Base-by-base conservation (phyloP, 1,140 invertebrate species). In the Pissodes strobi region DNA sequence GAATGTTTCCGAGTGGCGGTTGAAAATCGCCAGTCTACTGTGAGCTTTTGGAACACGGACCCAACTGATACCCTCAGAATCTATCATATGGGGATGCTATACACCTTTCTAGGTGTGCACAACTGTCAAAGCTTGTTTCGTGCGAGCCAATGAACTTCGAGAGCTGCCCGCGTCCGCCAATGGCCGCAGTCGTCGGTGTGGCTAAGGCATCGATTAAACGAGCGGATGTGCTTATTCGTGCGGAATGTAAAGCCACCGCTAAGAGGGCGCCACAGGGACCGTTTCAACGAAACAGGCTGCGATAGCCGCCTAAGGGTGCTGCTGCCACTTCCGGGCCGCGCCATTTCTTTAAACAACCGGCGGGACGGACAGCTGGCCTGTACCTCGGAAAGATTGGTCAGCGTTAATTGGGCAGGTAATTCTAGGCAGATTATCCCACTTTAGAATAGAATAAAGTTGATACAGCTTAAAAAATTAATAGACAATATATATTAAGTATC, bases 61-160 rank as follows among this genome's bases (percentile, higher is more conserved):
- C 21, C 25, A 53, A 65, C 63, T 65, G 63, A 51, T 52, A 45
- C 51, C 63, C 63, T 37, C 10, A 17, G 60, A 67, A 67, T 67
- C 64, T 64, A 62, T 68, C 66, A 66, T 68, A 62, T 63, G 66
- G 67, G 56, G 55, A 52, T 48, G 53, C 62, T 67, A 51, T 67
- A 72, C 72, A 73, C 72, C 72, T 73, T 64, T 66, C 68, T 72
- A 73, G 72, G 72, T 73, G 72, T 73, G 67, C 66, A 70, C 72
- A 64, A 68, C 64, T 70, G 68, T 73, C 72, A 69, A 65, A 66
- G 51, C 56, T 60, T 39, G 51, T 45, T 19, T 18, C 12, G 4
- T 37, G 39, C 25, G 46, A 38, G 27, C 73, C 72, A 71, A 73
- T 75, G 58, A 25, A n/a, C 9, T 22, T 38, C 23, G 9, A 62